Conservation (phyloP, 1,140 invertebrate genomes). For the Stegodyphus dumicola region DNA sequence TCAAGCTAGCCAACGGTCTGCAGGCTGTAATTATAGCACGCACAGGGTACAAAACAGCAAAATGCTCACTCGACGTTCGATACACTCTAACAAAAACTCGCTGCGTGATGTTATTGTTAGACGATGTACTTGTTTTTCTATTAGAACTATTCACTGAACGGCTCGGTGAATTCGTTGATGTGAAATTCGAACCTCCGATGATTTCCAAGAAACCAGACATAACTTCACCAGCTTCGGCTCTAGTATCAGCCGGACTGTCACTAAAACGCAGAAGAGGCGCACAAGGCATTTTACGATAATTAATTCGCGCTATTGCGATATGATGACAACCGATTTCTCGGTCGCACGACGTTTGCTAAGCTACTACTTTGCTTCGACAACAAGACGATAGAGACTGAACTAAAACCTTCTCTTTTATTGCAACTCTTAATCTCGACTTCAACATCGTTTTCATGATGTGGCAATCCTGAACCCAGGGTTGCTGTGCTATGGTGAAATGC, state of each 20-base stretch:
- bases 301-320: not conserved
- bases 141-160: not conserved
- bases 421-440: not conserved
- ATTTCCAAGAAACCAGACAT: conserved; percentile 59
- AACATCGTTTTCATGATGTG: conserved; percentile 31
- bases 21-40: conserved; percentile 51
- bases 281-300: conserved; percentile 30
- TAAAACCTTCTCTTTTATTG: not conserved
- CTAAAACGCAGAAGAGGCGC: conserved; percentile 41
- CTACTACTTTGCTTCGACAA: not conserved
- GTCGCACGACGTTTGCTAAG: not conserved
- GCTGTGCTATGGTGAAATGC: not conserved
- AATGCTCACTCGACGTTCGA: conserved; percentile 59
- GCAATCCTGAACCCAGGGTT: conserved; percentile 29
- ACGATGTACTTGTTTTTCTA: not conserved
- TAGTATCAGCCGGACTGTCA: conserved; percentile 6
- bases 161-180: conserved; percentile 11
- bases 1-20: conserved; percentile 51
- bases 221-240: conserved; percentile 42
- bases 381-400: not conserved
- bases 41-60: conserved; percentile 57
- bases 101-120: conserved; percentile 2
- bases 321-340: not conserved
- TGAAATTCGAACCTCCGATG: conserved; percentile 19
- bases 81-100: conserved; percentile 56